These are phyloP conservation scores for Cataglyphis livida DNA, from an alignment of 2,888 invertebrate genomes.

Conservation along the genomic window DNA sequence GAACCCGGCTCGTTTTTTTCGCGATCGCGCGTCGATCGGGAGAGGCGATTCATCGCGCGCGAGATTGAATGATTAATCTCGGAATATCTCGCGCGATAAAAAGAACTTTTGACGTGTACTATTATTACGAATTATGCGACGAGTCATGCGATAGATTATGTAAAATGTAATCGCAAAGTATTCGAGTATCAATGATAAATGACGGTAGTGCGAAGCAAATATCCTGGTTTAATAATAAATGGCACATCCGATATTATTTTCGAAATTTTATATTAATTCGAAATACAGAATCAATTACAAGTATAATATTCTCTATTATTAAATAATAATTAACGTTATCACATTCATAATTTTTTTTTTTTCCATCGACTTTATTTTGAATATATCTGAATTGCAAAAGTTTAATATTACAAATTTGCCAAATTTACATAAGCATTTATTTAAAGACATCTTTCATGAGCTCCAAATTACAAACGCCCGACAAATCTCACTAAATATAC, in stretches of 20 bases:
- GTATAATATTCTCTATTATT: not conserved
- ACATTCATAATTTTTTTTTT: not conserved
- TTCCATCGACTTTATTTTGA: not conserved
- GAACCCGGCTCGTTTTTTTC: slow-evolving; percentile 37
- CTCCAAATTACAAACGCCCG: not conserved
- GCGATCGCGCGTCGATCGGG: slow-evolving; percentile 24
- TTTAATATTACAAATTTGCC: not conserved
- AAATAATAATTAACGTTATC: slow-evolving; percentile 1
- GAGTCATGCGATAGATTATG: slow-evolving; percentile 51
- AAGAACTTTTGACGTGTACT: slow-evolving; percentile 49
- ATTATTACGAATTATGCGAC: slow-evolving; percentile 47
- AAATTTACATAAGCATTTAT: not conserved
- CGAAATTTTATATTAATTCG: slow-evolving; percentile 17
- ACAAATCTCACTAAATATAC: slow-evolving; percentile 18
- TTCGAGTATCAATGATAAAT: slow-evolving; percentile 51
- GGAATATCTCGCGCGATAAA: slow-evolving; percentile 49
- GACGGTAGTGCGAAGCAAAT: not conserved
- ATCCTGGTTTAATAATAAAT: slow-evolving; percentile 4
- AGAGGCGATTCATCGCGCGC: slow-evolving; percentile 47
- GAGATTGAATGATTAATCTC: slow-evolving; percentile 49
- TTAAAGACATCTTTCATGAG: not conserved
- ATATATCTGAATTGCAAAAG: not conserved
- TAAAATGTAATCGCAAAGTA: slow-evolving; percentile 48
- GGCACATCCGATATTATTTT: not conserved
- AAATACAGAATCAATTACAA: not conserved